Evolutionary conservation across 2,888 invertebrate species (phyloP), one percentile per base, ranked within the genome.

Genomic region (Leptopilina myrica): DNA sequence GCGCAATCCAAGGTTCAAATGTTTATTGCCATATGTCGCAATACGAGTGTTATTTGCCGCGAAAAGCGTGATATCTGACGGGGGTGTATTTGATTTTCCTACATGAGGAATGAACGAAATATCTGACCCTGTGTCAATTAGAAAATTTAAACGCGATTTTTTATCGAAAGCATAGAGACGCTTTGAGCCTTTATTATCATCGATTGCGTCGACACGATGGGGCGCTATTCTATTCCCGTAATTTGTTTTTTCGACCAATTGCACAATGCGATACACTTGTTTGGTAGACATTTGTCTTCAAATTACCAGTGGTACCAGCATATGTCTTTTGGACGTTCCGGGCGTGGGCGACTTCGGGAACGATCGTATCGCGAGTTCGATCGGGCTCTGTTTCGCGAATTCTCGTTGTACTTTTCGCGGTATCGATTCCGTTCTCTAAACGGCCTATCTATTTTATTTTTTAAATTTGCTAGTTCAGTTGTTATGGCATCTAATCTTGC

Each of bases 81-180:
- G 62, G 62, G 15, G 62, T 7, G n/a, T 15, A 15, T 62, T 1
- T 6, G 7, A 6, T 7, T 62, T 9, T 62, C 62, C 62, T 15
- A 0, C 7, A 7, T 2, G 62, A 59, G 20, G 79, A 20, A 43
- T 73, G 2, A 26, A 46, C 0, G 62, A 76, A 56, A 64, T 79
- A 43, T 65, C 84, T 69, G 75, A 80, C 69, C 33, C 84, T 79
- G 77, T 80, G 20, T 86, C 85, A 3, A 86, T 76, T 3, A 86
- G 77, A 53, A 83, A 85, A 14, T 12, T 20, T 15, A 62, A 7
- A 5, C 62, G 46, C 9, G 64, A 78, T 20, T 9, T 15, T 15
- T 20, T 26, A 26, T 85, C 83, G 9, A 8, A 56, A 7, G 84
- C 43, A n/a, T 82, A 79, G 0, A 83, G 83, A n/a, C 80, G 84